Evolutionary conservation across 2,888 invertebrate genomes (phyloP).

Genomic region (Ophion obscuratus): DNA sequence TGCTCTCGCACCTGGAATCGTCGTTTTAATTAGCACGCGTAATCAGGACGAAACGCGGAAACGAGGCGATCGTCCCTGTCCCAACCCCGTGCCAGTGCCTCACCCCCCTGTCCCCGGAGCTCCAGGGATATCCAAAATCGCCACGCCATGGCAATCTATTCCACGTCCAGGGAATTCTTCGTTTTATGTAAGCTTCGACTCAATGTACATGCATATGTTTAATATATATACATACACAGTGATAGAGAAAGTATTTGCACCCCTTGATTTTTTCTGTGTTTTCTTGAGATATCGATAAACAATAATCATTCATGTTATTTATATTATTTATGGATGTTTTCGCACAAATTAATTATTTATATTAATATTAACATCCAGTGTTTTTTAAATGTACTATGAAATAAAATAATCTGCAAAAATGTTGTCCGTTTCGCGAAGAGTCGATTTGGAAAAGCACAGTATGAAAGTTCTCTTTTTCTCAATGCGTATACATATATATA

Average conservation of each 20-base stretch:
- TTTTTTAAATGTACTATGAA: not conserved
- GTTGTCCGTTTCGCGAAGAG: not conserved
- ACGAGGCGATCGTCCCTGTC: constrained; percentile 38
- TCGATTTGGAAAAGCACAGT: not conserved
- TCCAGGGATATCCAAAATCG: constrained; percentile 33
- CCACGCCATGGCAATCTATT: constrained; percentile 73
- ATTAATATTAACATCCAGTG: not conserved
- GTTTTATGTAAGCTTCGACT: constrained; percentile 76
- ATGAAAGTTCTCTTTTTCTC: not conserved
- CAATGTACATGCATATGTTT: not conserved
- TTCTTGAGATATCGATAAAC: not conserved
- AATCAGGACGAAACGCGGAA: constrained; percentile 34
- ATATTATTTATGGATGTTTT: too few relatives aligned
- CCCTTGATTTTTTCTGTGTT: not conserved
- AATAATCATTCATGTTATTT: not conserved
- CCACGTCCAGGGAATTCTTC: constrained; percentile 73
- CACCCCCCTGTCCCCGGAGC: constrained; percentile 14
- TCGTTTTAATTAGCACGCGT: constrained; percentile 9
- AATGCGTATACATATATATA: not conserved
- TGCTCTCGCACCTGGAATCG: constrained; percentile 1
- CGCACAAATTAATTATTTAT: not conserved
- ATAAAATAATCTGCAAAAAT: not conserved
- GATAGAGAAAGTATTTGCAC: not conserved
- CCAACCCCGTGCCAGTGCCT: constrained; percentile 31
- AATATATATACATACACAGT: not conserved